A percentile compares a stretch with the other conserved stretches of the same genome.
Evolutionary conservation across 2,888 invertebrate species (phyloP).

Genomic region (Cryptophagus acutangulus): DNA sequence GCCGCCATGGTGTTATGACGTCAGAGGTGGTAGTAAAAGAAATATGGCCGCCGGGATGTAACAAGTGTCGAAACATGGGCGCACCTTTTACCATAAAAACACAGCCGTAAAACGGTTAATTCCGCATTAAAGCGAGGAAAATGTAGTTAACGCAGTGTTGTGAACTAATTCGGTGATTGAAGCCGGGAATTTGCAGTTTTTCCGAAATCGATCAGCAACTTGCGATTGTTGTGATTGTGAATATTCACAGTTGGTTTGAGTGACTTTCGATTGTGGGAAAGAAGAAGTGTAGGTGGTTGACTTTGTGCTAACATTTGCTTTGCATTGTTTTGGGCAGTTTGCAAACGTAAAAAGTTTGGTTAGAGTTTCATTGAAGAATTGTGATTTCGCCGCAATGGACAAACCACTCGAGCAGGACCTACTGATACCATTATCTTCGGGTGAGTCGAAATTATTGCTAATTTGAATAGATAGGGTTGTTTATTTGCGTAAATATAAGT

Average conservation of each 20-base stretch:
- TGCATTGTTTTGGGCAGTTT: constrained; percentile 4
- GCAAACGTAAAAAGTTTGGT: constrained; percentile 15
- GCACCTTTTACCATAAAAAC: too few relatives aligned
- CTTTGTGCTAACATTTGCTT: constrained; percentile 16
- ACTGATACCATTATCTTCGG: constrained; percentile 42
- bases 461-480: not conserved
- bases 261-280: too few relatives aligned
- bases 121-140: too few relatives aligned
- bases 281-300: constrained; percentile 22
- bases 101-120: too few relatives aligned
- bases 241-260: too few relatives aligned
- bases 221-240: too few relatives aligned
- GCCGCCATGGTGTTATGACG: too few relatives aligned
- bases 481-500: constrained; percentile 1
- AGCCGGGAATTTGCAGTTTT: too few relatives aligned
- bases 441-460: constrained; percentile 30
- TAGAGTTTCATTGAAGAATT: constrained; percentile 10
- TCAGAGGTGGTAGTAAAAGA: constrained; percentile 27
- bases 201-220: too few relatives aligned
- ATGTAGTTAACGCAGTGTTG: too few relatives aligned
- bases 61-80: constrained; percentile 38
- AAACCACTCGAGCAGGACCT: constrained; percentile 36
- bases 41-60: constrained; percentile 35
- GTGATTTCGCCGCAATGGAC: constrained; percentile 33
- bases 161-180: too few relatives aligned